These are phyloP conservation scores for Alviniconcha strummeri DNA, from an alignment of 2,888 invertebrate species.

Conservation along the genomic window DNA sequence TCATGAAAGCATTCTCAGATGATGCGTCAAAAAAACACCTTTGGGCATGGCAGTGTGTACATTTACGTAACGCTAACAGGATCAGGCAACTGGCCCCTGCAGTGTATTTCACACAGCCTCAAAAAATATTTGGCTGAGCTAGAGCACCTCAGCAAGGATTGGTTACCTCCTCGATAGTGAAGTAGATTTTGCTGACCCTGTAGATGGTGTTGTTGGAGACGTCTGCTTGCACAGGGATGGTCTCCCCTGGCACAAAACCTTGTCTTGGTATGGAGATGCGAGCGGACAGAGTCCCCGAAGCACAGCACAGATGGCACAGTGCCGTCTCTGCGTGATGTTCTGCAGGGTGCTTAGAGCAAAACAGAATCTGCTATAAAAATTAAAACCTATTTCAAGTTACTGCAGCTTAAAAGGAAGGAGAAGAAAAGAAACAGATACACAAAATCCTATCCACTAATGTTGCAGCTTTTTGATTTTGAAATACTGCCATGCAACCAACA, in stretches of 20 bases:
- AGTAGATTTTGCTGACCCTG: background rate
- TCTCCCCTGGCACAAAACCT: slow-evolving; percentile 95
- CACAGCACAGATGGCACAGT: slow-evolving; percentile 75
- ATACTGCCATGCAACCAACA: no score
- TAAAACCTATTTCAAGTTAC: no score
- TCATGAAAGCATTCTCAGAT: no score
- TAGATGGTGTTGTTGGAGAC: background rate
- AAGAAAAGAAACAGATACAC: no score
- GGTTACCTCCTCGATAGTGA: background rate
- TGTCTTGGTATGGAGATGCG: slow-evolving; percentile 91
- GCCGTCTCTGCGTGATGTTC: slow-evolving; percentile 71
- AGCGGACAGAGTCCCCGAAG: slow-evolving; percentile 90
- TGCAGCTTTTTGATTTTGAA: no score
- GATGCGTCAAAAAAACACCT: background rate
- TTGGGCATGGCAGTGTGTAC: background rate
- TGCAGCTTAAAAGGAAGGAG: no score
- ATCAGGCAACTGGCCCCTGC: no score
- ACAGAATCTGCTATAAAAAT: background rate
- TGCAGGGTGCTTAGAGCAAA: background rate
- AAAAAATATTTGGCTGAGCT: background rate
- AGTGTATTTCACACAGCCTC: no score
- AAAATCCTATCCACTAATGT: no score
- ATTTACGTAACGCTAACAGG: no score
- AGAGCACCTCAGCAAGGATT: background rate
- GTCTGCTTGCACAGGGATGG: slow-evolving; percentile 88